Base-by-base conservation (phyloP, 2,888 invertebrate species). In the Leucoma salicis region DNA sequence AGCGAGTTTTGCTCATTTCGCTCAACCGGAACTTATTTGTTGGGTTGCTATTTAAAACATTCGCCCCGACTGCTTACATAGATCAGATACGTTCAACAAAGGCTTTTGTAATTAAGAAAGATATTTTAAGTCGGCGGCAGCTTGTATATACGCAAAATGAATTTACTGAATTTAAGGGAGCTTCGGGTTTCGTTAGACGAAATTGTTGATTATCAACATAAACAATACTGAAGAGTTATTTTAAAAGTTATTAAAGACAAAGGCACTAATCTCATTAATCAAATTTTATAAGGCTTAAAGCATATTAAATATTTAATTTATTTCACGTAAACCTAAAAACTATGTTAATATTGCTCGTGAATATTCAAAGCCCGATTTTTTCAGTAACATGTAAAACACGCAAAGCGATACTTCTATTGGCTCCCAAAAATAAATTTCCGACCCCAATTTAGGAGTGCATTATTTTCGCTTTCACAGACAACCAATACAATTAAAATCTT, bases 401-500 rank as follows among this genome's bases (percentile, higher is more conserved):
- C 80, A 77, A 80, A 69, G 74, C 80, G 76, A 79, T 87, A 87
- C 78, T 80, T 85, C 67, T 10, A 68, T 64, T 55, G 61, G 71
- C 67, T 70, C 66, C 78, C 74, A 79, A 78, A 75, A 88, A 87
- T 87, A 84, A 87, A 87, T 83, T 78, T 74, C 82, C 78, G 72
- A 79, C 85, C 87, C 88, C 86, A 88, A 88, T 88, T 87, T 87
- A 84, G 85, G 82, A 88, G 78, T 88, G 85, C 88, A 89, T 89
- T 89, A 89, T 89, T 88, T 89, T 89, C 86, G 83, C 84, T 88
- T 89, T 84, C 86, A 81, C 86, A 85, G 88, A 86, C 89, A 87
- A 87, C 87, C 88, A 86, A 89, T 89, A 89, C 89, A 90, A 90
- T 90, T 90, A 90, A 89, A 90, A 90, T 90, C 89, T 90, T 90